Base-by-base conservation (phyloP, 2,113 vertebrate species). In the Gallinago paraguaiae region DNA sequence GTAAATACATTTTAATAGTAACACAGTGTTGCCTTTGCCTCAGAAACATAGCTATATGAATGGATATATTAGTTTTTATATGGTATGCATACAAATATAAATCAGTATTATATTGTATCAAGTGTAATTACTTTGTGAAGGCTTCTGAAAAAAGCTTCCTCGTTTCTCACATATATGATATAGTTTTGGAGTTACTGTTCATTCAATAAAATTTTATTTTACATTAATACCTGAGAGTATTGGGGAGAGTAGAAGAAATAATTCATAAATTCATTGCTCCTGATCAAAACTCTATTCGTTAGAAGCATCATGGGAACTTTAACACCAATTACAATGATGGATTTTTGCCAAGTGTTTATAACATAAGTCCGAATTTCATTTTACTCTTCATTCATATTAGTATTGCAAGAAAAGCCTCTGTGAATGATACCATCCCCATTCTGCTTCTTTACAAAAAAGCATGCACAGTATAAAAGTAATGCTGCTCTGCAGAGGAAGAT, bases 201-300 rank as follows among this genome's bases (percentile, higher is more conserved):
- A 35, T 74, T 86, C 76, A 88, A 25, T 68, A 90, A 67, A 90
- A 88, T 30, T 82, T 78, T 80, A 68, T 88, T 93, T 95, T 86
- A 86, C 46, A 94, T 86, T 74, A 79, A 84, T 87, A 96, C 95
- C 92, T 94, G 91, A 94, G 96, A 92, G 27, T 43, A 57, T 9
- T 12, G 28, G 85, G 68, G 33, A 92, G 24, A 85, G 9, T 9
- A n/a, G 41, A 79, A 88, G 41, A 91, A 53, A 41, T 63, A 61
- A 80, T 75, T 81, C 7, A 41, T 56, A 78, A 72, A 83, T 83
- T 82, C 59, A 64, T 23, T 50, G 50, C 28, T 68, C 22, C 57
- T 45, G 23, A 65, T 65, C 50, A 82, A 88, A 86, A 75, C 12
- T 31, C 25, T 28, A 31, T 59, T 81, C 61, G 57, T 79, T 27